phyloP scores from a whole-genome alignment of 2,888 invertebrate genomes.

The Galerucella nymphaeae region DNA sequence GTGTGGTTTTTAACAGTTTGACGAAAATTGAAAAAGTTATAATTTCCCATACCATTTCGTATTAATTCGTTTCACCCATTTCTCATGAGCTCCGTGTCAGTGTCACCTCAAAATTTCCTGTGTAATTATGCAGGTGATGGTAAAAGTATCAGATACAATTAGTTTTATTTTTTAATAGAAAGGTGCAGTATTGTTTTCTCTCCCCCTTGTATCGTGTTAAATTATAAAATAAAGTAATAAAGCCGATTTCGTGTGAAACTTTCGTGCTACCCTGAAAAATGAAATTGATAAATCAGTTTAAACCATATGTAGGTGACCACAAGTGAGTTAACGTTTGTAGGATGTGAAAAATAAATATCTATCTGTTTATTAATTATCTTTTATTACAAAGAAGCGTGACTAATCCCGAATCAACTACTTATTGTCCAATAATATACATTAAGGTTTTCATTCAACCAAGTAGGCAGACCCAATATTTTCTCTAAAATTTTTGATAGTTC shows the following conservation, averaged over 20 bases:
- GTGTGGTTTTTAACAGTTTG: background rate
- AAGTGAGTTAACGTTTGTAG: no score
- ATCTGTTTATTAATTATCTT: no score
- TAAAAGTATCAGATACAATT: constrained; percentile 7
- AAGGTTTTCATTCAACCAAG: no score
- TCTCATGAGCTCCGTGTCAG: constrained; percentile 33
- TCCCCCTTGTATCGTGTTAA: constrained; percentile 20
- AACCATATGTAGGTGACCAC: no score
- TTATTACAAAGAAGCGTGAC: no score
- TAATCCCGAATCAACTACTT: no score
- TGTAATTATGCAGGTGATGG: constrained; percentile 44
- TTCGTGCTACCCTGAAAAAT: background rate
- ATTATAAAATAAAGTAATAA: constrained; percentile 20
- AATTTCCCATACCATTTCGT: constrained; percentile 41
- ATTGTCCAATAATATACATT: no score
- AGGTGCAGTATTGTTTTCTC: constrained; percentile 29
- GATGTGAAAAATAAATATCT: no score
- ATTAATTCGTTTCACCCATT: constrained; percentile 32
- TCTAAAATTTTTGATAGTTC: no score
- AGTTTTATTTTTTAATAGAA: constrained; percentile 11
- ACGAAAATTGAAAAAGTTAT: constrained; percentile 20
- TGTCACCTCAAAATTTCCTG: constrained; percentile 42
- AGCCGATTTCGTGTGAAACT: constrained; percentile 18
- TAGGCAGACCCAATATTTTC: no score
- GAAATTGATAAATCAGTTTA: no score